phyloP scores from a whole-genome alignment of 2,888 invertebrate genomes.

The Platycnemis pennipes region DNA sequence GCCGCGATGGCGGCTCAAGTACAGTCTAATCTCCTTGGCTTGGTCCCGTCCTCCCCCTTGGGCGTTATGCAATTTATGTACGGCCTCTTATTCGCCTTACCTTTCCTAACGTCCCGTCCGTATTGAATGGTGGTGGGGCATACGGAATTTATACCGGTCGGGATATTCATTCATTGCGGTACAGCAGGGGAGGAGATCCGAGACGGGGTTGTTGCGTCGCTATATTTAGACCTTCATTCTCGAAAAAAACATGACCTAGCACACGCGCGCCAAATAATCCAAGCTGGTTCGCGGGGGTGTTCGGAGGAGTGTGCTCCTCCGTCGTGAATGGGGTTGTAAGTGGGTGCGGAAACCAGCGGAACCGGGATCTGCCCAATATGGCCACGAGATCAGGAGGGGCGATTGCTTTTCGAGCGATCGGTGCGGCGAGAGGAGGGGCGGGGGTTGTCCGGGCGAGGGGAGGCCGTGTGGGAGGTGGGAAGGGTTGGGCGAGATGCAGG shows the following conservation, averaged over 20 bases:
- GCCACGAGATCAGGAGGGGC: not conserved
- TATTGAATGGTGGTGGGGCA: too few relatives aligned
- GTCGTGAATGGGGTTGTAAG: not conserved
- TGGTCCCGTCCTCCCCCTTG: too few relatives aligned
- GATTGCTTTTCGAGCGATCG: not conserved
- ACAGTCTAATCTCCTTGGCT: too few relatives aligned
- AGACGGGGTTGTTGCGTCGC: not conserved
- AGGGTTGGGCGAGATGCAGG: not conserved
- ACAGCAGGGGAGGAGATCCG: not conserved
- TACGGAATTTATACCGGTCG: too few relatives aligned
- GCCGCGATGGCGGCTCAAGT: too few relatives aligned
- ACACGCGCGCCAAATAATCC: not conserved
- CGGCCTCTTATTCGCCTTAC: too few relatives aligned
- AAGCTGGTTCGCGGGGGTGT: not conserved
- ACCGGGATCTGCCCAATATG: not conserved
- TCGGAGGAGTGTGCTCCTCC: too few relatives aligned
- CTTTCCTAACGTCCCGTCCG: too few relatives aligned
- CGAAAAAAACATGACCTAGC: slow-evolving; percentile 31
- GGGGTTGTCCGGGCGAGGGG: not conserved
- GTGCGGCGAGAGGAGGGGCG: not conserved
- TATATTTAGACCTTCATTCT: not conserved
- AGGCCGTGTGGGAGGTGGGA: not conserved
- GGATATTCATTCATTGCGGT: too few relatives aligned
- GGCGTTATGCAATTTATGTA: too few relatives aligned
- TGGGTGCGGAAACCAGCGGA: not conserved